Evolutionary conservation across 37 sponge, comb jelly and placozoan species (phyloP), one percentile per base, ranked within the genome.

Genomic region (Oopsacas minuta): DNA sequence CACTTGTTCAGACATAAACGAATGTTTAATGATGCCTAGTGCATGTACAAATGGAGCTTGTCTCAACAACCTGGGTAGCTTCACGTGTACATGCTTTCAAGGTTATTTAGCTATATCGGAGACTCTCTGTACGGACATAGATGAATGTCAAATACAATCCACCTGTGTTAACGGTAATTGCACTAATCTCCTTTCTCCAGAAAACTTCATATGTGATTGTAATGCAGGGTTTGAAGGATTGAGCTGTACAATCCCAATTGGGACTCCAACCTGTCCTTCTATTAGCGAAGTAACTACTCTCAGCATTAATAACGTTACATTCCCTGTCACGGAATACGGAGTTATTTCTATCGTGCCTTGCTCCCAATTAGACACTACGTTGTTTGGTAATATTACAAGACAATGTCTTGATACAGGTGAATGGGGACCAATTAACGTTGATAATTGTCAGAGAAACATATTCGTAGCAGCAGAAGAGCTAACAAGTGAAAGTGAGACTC

Each of bases 181-280:
- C 75, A 61, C 75, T n/a, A 61, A 61, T 61, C 75, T 61, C 75
- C 75, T 61, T 5, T n/a, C 75, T 61, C 75, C 75, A 5, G 75
- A 25, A n/a, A 61, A n/a, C 20, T 61, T 20, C 30, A 3, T 32
- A 61, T 61, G 75, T 61, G 30, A 10, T 61, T 61, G 75, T 61
- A 61, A 61, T 12, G 22, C 75, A 25, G 75, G 22, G 3, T 61
- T 61, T 61, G 75, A 61, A 61, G 75, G 75, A 5, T 7, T n/a
- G 5, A 61, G 22, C 75, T 61, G 75, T 61, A 12, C 28, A 5
- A 61, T 61, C 28, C 75, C 75, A 12, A n/a, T 61, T 25, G 75
- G 1, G 30, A 20, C 75, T 25, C 75, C 75, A 5, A 25, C 75
- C 7, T 61, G 75, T 61, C 75, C 75, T n/a, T 61, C 75, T 61